Conservation (phyloP, 2,888 invertebrate genomes). For the Elysia crispata region DNA sequence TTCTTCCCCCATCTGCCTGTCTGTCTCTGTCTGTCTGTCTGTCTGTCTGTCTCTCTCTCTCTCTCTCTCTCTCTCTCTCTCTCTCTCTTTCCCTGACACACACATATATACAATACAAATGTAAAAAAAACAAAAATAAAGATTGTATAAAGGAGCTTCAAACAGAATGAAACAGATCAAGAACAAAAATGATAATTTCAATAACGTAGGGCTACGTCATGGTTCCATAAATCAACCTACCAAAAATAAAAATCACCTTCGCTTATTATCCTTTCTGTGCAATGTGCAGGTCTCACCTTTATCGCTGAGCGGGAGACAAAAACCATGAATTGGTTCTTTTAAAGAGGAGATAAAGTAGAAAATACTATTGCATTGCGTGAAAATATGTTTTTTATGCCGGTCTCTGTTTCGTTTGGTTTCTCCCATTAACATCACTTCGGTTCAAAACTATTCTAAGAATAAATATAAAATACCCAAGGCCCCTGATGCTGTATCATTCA, state of each 20-base stretch:
- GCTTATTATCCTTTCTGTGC: neutral
- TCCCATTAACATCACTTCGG: neutral
- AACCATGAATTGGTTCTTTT: neutral
- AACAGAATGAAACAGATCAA: too few species aligned
- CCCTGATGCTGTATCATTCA: neutral
- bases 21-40: neutral
- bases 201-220: too few species aligned
- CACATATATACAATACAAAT: neutral
- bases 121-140: too few species aligned
- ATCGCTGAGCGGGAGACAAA: neutral
- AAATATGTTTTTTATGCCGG: neutral
- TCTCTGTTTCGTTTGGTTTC: conserved; percentile 1
- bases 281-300: neutral
- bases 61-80: conserved; percentile 22
- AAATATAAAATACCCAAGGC: neutral
- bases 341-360: neutral
- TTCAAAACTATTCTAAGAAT: too few species aligned
- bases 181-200: too few species aligned
- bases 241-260: too few species aligned
- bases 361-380: neutral
- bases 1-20: neutral
- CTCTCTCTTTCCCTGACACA: conserved; percentile 25
- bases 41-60: conserved; percentile 28
- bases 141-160: too few species aligned
- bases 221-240: too few species aligned